Base-by-base conservation (phyloP, 2,888 invertebrate genomes). In the Brachyopa scutellaris region DNA sequence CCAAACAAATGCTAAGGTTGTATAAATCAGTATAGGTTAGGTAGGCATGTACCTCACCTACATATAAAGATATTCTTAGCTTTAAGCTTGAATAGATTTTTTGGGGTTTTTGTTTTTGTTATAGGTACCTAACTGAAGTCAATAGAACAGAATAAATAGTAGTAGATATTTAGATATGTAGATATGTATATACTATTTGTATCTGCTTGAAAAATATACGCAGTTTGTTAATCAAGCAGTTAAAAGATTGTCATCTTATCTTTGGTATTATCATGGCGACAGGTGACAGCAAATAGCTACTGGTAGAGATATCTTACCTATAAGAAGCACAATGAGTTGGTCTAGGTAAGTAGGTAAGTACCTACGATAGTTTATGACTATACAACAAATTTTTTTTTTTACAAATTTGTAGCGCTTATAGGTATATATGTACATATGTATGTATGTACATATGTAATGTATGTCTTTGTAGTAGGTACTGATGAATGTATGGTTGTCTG, bases 161-260 rank as follows among this genome's bases (percentile, higher is more conserved):
- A 17, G 1, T n/a, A n/a, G n/a, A n/a, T n/a, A n/a, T n/a, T n/a
- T n/a, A n/a, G n/a, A n/a, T n/a, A n/a, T n/a, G 11, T 40, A 45
- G n/a, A 9, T 21, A 45, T 21, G 8, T 2, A n/a, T n/a, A n/a
- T n/a, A n/a, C 15, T 40, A 2, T 31, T 13, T 7, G 3, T 66
- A 40, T 70, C 47, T 61, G 15, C 51, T 11, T 38, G 19, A 61
- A 49, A 59, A 59, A n/a, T n/a, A 29, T 31, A 49, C 59, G 49
- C 49, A 31, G 8, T 59, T 29, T 29, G 59, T 40, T 26, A 70
- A 59, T 70, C 59, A 19, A 53, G 51, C 13, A 40, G 64, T 59
- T 42, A 4, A 45, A 29, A 55, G 79, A 79, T 73, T 73, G 23
- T 4, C 23, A 79, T 79, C 73, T 79, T 73, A 73, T 66, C 66